A percentile compares a stretch with the other conserved stretches of the same genome.
These are phyloP conservation scores for Acholoe squamosa DNA, from an alignment of 2,888 invertebrate species.

Conservation along the genomic window DNA sequence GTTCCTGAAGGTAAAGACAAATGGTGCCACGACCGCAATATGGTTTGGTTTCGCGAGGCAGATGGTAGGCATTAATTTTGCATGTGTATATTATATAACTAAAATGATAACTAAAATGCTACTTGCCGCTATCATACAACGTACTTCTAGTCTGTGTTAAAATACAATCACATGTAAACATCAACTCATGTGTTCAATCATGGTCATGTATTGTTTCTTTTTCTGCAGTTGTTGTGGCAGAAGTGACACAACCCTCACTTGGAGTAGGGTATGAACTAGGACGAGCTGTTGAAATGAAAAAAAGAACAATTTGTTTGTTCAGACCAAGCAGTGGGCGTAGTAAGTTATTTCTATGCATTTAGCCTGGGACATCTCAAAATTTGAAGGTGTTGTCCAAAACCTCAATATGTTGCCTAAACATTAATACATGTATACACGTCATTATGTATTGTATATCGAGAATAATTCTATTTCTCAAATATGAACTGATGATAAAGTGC, in stretches of 20 bases:
- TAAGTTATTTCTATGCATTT: not conserved
- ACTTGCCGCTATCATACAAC: not conserved
- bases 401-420: too few relatives aligned
- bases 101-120: not conserved
- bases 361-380: too few relatives aligned
- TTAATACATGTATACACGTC: too few relatives aligned
- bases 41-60: not conserved
- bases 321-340: not conserved
- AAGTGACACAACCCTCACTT: not conserved
- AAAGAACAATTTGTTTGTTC: not conserved
- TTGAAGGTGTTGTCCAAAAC: too few relatives aligned
- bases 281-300: not conserved
- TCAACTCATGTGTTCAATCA: not conserved
- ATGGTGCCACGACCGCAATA: not conserved
- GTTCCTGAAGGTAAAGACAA: not conserved
- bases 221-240: not conserved
- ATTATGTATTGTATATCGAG: too few relatives aligned
- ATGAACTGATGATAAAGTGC: too few relatives aligned
- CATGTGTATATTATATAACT: not conserved
- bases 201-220: not conserved
- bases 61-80: not conserved
- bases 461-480: too few relatives aligned
- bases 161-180: not conserved
- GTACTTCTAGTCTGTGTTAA: not conserved
- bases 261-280: conserved; percentile 1